Base-by-base conservation (phyloP, 2,888 invertebrate species). In the Euphydryas editha region DNA sequence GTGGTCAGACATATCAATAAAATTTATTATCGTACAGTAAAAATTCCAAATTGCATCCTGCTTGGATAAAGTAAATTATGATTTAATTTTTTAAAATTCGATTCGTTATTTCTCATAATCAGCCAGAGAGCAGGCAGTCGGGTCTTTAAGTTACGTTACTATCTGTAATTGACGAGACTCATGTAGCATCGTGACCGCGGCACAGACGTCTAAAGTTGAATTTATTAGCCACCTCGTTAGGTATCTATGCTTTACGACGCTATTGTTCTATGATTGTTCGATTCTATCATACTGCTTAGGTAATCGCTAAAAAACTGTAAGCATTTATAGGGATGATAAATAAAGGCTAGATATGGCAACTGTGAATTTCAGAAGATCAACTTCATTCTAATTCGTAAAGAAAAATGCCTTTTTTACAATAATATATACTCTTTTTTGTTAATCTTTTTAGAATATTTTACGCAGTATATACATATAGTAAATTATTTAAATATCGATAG, bases 151-250 rank as follows among this genome's bases (percentile, higher is more conserved):
- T 54, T 54, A 54, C 54, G 30, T 54, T 54, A 54, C 30, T 17
- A 36, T 3, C 5, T 54, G 4, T 36, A 54, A 54, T 36, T 36
- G 54, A 54, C 54, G 54, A 54, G 36, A 21, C 17, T 17, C 54
- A 54, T 30, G 54, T 17, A 17, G 54, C 54, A 36, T 57, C 39
- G 57, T 57, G 57, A 57, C 57, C 20, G 17, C 39, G 20, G 17
- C 4, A 20, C 57, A 21, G n/a, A 20, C 21, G 20, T 20, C 42
- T 57, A 20, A n/a, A 39, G 21, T 42, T 6, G 39, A n/a, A 21
- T 42, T 57, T 56, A 56, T 56, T 56, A 39, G 36, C 13, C 56
- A 56, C 56, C 56, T 56, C 56, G 56, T 56, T 56, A 56, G 56
- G 51, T 51, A 51, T 10, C 56, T 56, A 0, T 37, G 18, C 13